phyloP scores from a whole-genome alignment of 2,797 vertebrate species.

The Tapera naevia region DNA sequence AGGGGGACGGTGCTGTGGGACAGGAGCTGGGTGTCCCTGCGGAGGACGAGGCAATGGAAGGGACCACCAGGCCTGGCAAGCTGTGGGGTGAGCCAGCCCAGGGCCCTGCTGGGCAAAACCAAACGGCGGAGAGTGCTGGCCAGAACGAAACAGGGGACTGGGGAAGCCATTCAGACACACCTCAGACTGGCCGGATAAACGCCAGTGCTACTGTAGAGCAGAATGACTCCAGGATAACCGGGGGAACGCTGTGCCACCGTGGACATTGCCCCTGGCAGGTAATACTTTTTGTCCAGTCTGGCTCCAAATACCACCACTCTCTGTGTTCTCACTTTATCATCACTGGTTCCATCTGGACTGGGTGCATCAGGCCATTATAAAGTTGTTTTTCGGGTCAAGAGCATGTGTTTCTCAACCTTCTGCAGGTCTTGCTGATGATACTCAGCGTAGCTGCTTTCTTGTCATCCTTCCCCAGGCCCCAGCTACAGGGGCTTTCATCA shows the following conservation, averaged over 20 bases:
- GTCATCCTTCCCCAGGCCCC: neutral
- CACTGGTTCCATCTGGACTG: neutral
- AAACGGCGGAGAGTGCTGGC: accelerated
- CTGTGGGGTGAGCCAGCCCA: accelerated
- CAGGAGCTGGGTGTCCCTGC: neutral
- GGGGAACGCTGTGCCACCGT: slow-evolving; percentile 35
- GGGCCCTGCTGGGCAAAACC: neutral
- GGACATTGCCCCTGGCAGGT: slow-evolving; percentile 75
- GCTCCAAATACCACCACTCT: neutral
- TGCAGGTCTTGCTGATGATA: neutral
- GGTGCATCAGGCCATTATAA: neutral
- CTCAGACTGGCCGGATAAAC: neutral
- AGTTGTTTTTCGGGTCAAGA: accelerated
- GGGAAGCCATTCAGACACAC: accelerated
- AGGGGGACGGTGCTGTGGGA: neutral
- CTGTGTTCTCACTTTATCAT: neutral
- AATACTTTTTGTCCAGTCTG: neutral
- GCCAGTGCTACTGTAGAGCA: neutral
- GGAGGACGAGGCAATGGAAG: accelerated
- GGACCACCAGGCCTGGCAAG: accelerated
- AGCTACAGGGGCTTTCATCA: neutral
- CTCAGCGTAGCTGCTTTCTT: neutral
- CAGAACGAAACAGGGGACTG: accelerated
- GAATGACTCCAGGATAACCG: neutral
- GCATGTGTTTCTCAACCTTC: accelerated